phyloP scores from a whole-genome alignment of 1,140 invertebrate species.

The Elysia chlorotica region DNA sequence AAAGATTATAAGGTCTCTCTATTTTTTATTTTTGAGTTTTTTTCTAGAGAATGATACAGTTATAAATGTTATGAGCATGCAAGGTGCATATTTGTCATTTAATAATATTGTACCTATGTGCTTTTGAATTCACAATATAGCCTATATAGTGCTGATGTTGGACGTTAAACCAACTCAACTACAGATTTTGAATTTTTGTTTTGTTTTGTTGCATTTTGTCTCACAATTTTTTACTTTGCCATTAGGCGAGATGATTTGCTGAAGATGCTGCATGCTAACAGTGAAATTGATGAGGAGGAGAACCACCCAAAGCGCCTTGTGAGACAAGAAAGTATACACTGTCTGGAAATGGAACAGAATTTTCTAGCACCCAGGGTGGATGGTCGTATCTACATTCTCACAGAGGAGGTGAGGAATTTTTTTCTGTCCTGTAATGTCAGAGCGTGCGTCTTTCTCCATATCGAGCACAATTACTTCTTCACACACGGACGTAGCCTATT shows the following conservation, averaged over 20 bases:
- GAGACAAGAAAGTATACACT: conserved; percentile 47
- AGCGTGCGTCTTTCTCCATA: no score
- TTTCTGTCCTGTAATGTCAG: not conserved
- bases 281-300: not conserved
- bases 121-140: not conserved
- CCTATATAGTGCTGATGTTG: not conserved
- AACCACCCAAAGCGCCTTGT: conserved; percentile 27
- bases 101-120: no score
- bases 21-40: no score
- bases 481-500: no score
- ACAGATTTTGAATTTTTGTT: not conserved
- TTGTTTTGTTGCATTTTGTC: not conserved
- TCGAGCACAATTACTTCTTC: no score
- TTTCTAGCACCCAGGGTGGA: conserved; percentile 44
- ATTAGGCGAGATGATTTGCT: conserved; percentile 39
- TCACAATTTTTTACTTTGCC: conserved; percentile 1
- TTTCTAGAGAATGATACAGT: no score
- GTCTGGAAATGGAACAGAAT: conserved; percentile 37
- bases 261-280: conserved; percentile 27
- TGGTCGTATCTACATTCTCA: conserved; percentile 40
- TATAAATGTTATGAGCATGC: no score
- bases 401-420: conserved; percentile 40
- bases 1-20: no score
- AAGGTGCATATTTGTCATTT: no score
- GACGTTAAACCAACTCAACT: not conserved